Evolutionary conservation across 1,140 invertebrate genomes (phyloP), one percentile per base, ranked within the genome.

Genomic region (Drosophila lacteicornis): DNA sequence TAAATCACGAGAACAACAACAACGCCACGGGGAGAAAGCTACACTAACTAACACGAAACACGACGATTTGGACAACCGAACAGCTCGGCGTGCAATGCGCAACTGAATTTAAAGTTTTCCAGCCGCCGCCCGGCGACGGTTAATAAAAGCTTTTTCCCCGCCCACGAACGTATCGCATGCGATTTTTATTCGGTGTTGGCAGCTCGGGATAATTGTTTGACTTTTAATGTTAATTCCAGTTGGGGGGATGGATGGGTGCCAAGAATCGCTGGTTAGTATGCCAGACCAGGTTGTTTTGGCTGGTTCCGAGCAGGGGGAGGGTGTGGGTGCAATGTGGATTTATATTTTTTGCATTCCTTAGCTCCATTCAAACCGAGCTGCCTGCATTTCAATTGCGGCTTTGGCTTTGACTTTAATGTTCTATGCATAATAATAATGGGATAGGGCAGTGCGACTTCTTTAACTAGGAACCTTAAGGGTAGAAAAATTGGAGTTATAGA

Each of bases 11-110:
- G 22, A 36, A 22, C 8, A 50, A 42, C 13, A 9, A 55, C 53
- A 6, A 56, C 19, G 53, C 19, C 13, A 56, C 19, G 53, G 53
- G 53, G 53, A 56, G 38, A 56, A 42, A 42, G 40, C 56, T 60
- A 74, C 30, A 63, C 40, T 42, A 56, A 51, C 17, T n/a, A 67
- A 68, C 27, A 46, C 65, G 27, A 36, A 2, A 47, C 33, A 68
- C 51, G 30, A 38, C 55, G 38, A 47, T 8, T 25, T 5, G 25
- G 19, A 30, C 69, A 83, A 88, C 85, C 85, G 77, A 58, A 66
- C 84, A 66, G 77, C 47, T 69, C 49, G 69, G 70, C 76, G 78
- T 88, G 81, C 80, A 81, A 69, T 80, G 85, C 85, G 85, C 84
- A 90, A 88, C 65, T 88, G 81, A 88, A 59, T 80, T 90, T 78